Conservation (phyloP, 2,888 invertebrate species). For the Pristionchus exspectatus region DNA sequence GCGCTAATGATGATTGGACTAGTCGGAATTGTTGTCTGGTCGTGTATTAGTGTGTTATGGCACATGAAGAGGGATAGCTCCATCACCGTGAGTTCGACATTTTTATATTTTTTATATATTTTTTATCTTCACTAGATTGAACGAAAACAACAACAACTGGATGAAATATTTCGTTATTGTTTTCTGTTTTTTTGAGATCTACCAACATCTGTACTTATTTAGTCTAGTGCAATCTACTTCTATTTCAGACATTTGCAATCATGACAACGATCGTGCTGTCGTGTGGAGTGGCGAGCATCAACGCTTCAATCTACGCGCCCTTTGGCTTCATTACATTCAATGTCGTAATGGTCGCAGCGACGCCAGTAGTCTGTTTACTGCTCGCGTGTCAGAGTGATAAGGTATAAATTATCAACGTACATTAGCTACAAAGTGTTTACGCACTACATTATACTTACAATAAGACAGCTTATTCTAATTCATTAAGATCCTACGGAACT, state of each 20-base stretch:
- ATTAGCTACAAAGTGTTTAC: background rate
- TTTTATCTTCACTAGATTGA: background rate
- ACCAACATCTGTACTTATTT: no score
- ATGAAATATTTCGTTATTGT: no score
- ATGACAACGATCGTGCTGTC: background rate
- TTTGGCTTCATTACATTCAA: background rate
- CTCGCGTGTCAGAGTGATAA: background rate
- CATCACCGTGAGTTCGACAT: background rate
- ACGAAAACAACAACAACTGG: background rate
- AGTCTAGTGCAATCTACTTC: background rate
- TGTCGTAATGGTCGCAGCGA: background rate
- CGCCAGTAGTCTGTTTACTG: background rate
- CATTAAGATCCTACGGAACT: no score
- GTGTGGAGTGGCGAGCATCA: background rate
- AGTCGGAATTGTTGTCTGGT: background rate
- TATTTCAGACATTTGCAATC: background rate
- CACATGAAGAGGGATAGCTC: background rate
- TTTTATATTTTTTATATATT: no score
- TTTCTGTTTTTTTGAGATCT: no score
- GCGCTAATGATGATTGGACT: background rate
- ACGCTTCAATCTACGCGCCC: background rate
- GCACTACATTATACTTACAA: background rate
- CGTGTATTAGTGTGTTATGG: background rate
- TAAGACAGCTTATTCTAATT: background rate
- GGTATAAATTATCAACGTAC: background rate